These are phyloP conservation scores for Pangasianodon gigas DNA, from an alignment of 2,113 vertebrate genomes.

Conservation along the genomic window DNA sequence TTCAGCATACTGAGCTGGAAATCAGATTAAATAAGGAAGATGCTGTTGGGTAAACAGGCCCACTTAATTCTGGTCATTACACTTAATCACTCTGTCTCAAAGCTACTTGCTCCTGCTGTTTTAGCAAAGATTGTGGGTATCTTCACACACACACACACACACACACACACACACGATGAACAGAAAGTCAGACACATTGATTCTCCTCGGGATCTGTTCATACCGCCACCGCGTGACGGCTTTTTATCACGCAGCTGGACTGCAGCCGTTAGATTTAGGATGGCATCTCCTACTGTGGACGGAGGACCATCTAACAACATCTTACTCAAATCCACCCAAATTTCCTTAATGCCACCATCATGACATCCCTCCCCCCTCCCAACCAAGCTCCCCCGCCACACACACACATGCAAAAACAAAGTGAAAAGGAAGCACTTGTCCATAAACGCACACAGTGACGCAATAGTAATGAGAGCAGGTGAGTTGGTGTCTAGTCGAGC, in stretches of 20 bases:
- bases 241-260: slow-evolving; percentile 54
- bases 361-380: not conserved
- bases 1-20: not conserved
- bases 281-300: slow-evolving; percentile 28
- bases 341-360: not conserved
- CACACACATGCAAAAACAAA: not conserved
- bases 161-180: not conserved
- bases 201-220: slow-evolving; percentile 53
- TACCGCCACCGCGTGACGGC: slow-evolving; percentile 57
- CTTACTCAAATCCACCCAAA: not conserved
- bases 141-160: not conserved
- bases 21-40: not conserved
- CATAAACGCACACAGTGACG: not conserved
- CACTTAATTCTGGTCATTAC: slow-evolving; percentile 33
- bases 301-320: not conserved
- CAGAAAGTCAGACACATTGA: slow-evolving; percentile 42
- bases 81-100: slow-evolving; percentile 16
- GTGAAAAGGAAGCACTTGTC: not conserved
- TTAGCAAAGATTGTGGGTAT: slow-evolving; percentile 2
- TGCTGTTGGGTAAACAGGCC: slow-evolving; percentile 19
- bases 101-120: slow-evolving; percentile 11
- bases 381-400: not conserved
- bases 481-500: not conserved
- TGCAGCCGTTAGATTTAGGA: slow-evolving; percentile 29
- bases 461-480: not conserved